Base-by-base conservation (phyloP, 2,888 invertebrate genomes). In the Drosophila emarginata region DNA sequence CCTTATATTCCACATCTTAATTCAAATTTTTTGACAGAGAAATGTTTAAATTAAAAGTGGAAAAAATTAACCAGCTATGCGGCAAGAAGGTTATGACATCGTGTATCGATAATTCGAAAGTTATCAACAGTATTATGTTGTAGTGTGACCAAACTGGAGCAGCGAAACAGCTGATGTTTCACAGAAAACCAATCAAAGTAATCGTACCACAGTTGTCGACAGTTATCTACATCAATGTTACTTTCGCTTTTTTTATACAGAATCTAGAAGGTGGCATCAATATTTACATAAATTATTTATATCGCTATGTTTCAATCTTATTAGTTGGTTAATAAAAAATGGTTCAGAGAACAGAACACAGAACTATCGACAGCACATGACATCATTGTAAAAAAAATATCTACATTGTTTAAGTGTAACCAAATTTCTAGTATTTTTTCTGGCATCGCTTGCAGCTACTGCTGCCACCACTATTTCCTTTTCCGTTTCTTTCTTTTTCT, bases 401-500 rank as follows among this genome's bases (percentile, higher is more conserved):
- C 45, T 45, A 21, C 45, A 45, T 45, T 21, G 3, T 6, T 21
- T 12, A 11, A 45, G 12, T 21, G 18, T 45, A 21, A 12, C 45
- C 45, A 45, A 11, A 45, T 12, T 21, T 45, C 21, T 45, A 12
- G 45, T 21, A 21, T 18, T 45, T 11, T 21, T 21, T 45, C 7
- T 45, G 21, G 4, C 12, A 45, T 21, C 4, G 21, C 11, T 21
- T 45, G 18, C 5, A 4, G 11, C 9, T 32, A 26, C 21, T 11
- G 21, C 45, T 45, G 1, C 45, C 12, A 45, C 45, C 45, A 45
- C 45, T 45, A 45, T 21, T 45, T 45, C 45, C 45, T 45, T 45
- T 45, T 45, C 45, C 45, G 45, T 45, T 57, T 37, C 37, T 28
- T 37, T 57, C 37, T 36, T 57, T 57, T 57, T 57, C 21, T 57